phyloP scores from a whole-genome alignment of 1,140 invertebrate genomes.

The Rhynchophorus ferrugineus region DNA sequence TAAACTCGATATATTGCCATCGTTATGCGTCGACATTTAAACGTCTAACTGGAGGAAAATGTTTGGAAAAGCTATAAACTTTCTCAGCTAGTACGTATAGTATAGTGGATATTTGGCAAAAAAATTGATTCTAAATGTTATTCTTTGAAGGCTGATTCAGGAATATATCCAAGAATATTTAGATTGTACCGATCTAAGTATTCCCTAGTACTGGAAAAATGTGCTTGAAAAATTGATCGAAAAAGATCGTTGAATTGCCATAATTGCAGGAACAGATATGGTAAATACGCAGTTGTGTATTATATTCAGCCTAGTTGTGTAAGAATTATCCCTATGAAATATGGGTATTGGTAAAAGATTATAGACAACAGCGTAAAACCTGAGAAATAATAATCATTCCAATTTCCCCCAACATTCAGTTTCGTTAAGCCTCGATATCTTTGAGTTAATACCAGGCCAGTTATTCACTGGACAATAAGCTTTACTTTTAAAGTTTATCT shows the following conservation, averaged over 20 bases:
- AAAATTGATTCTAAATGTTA: background rate
- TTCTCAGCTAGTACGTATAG: slow-evolving; percentile 17
- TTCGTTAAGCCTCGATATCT: no score
- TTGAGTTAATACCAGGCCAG: no score
- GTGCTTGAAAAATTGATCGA: slow-evolving; percentile 49
- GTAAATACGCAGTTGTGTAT: no score
- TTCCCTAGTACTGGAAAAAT: slow-evolving; percentile 38
- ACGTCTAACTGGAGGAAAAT: slow-evolving; percentile 44
- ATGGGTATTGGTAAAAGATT: no score
- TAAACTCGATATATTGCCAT: slow-evolving; percentile 53
- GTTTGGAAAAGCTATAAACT: slow-evolving; percentile 30
- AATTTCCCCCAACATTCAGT: no score
- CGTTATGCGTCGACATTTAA: slow-evolving; percentile 53
- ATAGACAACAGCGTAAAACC: no score
- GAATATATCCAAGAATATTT: slow-evolving; percentile 40
- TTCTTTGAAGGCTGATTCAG: slow-evolving; percentile 19
- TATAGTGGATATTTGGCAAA: background rate
- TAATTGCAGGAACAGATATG: slow-evolving; percentile 67
- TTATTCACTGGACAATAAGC: no score
- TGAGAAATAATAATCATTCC: no score
- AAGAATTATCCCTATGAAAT: no score
- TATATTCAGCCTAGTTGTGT: no score
- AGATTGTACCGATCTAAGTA: slow-evolving; percentile 21
- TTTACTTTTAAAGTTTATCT: no score
- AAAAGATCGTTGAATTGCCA: slow-evolving; percentile 47